Evolutionary conservation across 2,888 invertebrate species (phyloP).

Genomic region (Nomada ruficornis): DNA sequence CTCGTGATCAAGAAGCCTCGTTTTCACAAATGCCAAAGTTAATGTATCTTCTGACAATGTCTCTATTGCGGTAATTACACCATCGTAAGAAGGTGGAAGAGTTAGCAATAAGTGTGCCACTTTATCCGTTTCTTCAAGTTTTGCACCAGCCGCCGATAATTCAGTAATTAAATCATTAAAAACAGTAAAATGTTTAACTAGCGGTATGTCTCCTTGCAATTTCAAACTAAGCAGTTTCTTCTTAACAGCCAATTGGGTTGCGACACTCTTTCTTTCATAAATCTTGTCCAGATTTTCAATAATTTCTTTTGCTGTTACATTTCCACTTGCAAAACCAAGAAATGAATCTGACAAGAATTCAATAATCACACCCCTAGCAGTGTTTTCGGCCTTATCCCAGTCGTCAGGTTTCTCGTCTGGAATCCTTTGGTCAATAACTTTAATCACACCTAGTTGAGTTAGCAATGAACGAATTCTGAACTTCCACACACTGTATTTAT

Average conservation of each 20-base stretch:
- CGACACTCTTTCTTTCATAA: neutral
- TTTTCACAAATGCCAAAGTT: conserved; percentile 1
- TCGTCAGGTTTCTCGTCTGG: neutral
- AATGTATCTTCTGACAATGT: neutral
- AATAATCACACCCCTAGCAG: neutral
- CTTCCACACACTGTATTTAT: too few species aligned
- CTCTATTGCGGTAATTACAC: too few species aligned
- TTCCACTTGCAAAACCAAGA: neutral
- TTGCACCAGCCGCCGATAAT: neutral
- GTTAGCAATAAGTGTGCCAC: conserved; percentile 2
- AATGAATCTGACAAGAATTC: neutral
- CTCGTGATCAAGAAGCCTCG: conserved; percentile 11
- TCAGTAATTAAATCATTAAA: conserved; percentile 1
- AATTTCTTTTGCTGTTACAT: neutral
- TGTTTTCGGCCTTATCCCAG: neutral
- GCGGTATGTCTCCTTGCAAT: neutral
- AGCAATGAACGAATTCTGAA: too few species aligned
- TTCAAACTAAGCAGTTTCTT: neutral
- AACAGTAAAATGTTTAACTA: neutral
- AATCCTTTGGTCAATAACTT: neutral
- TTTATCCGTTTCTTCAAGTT: neutral
- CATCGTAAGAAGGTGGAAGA: neutral
- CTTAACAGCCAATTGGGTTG: neutral
- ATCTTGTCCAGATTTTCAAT: neutral
- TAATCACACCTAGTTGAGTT: too few species aligned